phyloP scores from a whole-genome alignment of 2,797 vertebrate species.

The Enteromius trimaculatus region DNA sequence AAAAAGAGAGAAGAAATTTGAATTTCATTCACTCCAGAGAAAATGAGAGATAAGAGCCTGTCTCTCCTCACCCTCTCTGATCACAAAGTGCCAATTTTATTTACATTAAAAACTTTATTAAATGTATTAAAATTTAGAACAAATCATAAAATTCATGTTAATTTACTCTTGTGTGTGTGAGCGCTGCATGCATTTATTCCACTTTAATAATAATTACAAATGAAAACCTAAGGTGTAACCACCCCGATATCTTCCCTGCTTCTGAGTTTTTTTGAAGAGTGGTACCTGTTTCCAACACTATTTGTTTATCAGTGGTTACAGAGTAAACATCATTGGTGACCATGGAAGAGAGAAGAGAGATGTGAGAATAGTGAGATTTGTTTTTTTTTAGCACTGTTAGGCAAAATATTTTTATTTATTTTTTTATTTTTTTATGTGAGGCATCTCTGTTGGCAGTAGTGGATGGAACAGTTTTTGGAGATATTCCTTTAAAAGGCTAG shows the following conservation, averaged over 20 bases:
- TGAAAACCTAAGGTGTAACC: constrained; percentile 43
- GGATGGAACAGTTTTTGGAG: neutral
- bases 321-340: constrained; percentile 66
- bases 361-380: neutral
- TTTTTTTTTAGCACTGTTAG: neutral
- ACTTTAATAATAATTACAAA: constrained; percentile 55
- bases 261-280: constrained; percentile 63
- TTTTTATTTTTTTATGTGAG: too few species aligned
- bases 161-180: constrained; percentile 29
- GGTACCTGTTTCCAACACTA: constrained; percentile 67
- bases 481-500: neutral
- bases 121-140: neutral
- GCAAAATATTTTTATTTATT: too few species aligned
- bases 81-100: constrained; percentile 60
- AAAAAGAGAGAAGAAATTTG: constrained; percentile 15
- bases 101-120: constrained; percentile 30
- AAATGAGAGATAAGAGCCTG: constrained; percentile 40
- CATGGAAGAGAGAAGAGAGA: constrained; percentile 49
- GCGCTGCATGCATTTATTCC: neutral
- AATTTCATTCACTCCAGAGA: constrained; percentile 34
- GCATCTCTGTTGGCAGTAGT: neutral
- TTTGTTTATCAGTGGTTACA: constrained; percentile 66
- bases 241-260: constrained; percentile 3
- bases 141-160: constrained; percentile 30
- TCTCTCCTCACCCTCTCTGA: constrained; percentile 17